Conservation (phyloP, 2,888 invertebrate genomes). For the Panorpa germanica region DNA sequence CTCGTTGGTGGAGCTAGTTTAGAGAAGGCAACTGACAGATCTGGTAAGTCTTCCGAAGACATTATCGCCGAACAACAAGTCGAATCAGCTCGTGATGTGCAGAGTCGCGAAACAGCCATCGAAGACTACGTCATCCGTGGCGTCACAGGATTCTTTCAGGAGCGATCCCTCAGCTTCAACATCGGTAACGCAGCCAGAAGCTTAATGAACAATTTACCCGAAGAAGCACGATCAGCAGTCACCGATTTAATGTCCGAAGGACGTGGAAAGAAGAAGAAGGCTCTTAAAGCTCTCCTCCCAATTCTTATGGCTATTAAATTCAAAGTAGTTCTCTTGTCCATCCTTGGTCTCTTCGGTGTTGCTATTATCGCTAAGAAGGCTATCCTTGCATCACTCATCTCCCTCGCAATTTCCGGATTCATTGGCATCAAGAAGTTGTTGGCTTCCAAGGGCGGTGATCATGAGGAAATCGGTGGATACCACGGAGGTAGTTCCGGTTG, state of each 20-base stretch:
- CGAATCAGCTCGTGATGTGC: conserved; percentile 27
- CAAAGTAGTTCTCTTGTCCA: conserved; percentile 32
- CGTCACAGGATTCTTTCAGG: conserved; percentile 32
- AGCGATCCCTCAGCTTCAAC: conserved; percentile 31
- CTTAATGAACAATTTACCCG: conserved; percentile 31
- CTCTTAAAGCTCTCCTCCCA: conserved; percentile 32
- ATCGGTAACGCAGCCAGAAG: conserved; percentile 25
- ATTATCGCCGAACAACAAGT: conserved; percentile 27
- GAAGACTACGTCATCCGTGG: conserved; percentile 34
- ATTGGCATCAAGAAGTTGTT: conserved; percentile 21
- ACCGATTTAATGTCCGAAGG: conserved; percentile 35
- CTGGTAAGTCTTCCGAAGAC: conserved; percentile 26
- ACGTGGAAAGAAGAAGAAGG: conserved; percentile 34
- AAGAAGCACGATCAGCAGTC: conserved; percentile 32
- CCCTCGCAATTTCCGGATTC: conserved; percentile 36
- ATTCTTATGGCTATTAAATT: conserved; percentile 35
- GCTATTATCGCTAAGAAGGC: conserved; percentile 44
- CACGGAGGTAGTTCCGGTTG: conserved; percentile 18
- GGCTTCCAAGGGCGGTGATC: conserved; percentile 16
- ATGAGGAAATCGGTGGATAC: conserved; percentile 20
- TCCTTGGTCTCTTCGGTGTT: conserved; percentile 33
- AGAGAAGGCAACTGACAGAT: conserved; percentile 18
- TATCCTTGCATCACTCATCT: conserved; percentile 33
- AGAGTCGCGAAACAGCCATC: conserved; percentile 32
- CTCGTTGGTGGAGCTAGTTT: conserved; percentile 33